Percentiles rank a stretch among this genome's conserved stretches.
These are phyloP conservation scores for Halcyon badia DNA, from an alignment of 2,797 vertebrate species.

Conservation along the genomic window DNA sequence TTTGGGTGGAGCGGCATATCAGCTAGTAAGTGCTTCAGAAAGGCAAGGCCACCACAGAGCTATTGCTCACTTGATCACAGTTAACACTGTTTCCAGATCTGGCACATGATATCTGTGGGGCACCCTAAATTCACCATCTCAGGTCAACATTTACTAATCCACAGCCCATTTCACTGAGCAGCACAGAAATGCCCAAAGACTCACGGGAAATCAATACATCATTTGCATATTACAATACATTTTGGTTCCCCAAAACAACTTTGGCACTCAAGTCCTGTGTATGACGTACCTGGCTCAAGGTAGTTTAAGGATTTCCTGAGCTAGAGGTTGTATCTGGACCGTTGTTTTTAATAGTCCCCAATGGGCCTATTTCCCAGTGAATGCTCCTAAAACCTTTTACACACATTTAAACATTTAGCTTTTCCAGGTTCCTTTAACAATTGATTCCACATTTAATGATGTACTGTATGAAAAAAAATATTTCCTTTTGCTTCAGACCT, in stretches of 20 bases:
- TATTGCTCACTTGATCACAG: background rate
- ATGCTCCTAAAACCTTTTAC: background rate
- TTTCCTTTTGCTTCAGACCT: background rate
- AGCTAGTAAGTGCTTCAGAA: background rate
- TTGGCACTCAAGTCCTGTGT: background rate
- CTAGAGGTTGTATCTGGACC: background rate
- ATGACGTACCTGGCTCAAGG: background rate
- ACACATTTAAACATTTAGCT: background rate
- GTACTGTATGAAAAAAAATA: background rate
- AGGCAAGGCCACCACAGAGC: background rate
- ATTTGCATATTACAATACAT: too few relatives aligned
- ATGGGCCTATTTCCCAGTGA: background rate
- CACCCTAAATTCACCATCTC: background rate
- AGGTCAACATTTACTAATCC: background rate
- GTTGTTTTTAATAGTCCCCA: background rate
- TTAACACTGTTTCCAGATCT: background rate
- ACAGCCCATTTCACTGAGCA: background rate
- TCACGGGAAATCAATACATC: background rate
- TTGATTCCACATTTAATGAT: background rate
- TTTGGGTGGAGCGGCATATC: background rate
- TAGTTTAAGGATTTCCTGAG: background rate
- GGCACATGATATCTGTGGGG: background rate
- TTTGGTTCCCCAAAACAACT: background rate
- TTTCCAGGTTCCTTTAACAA: background rate
- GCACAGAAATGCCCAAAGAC: background rate